Percentiles rank a stretch among this genome's conserved stretches.
Evolutionary conservation across 2,888 invertebrate species (phyloP).

Genomic region (Linnaemya vulpina): DNA sequence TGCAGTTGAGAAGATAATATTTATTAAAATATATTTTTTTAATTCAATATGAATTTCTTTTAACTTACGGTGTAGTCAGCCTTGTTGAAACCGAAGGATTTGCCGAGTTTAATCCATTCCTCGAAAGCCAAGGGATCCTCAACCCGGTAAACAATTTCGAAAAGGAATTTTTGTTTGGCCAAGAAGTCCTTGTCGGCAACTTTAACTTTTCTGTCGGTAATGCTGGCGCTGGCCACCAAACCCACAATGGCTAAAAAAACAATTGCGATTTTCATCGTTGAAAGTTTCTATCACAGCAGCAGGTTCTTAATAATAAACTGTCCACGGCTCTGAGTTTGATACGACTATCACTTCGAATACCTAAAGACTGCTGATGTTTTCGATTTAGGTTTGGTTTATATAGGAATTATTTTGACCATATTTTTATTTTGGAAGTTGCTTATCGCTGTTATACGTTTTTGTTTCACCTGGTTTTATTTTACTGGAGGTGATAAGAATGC

Average conservation of each 20-base stretch:
- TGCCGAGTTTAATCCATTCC: conserved; percentile 73
- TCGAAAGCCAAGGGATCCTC: conserved; percentile 74
- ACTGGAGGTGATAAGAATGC: conserved; percentile 66
- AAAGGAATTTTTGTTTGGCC: no score
- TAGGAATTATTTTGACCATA: conserved; percentile 71
- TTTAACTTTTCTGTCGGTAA: conserved; percentile 54
- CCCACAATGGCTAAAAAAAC: no score
- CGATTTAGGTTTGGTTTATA: neutral
- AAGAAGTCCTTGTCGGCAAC: neutral
- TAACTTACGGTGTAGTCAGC: conserved; percentile 33
- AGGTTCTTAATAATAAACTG: conserved; percentile 68
- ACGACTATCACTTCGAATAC: conserved; percentile 74
- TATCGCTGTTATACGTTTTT: neutral
- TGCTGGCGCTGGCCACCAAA: conserved; percentile 72
- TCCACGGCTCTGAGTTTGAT: conserved; percentile 65
- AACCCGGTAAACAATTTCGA: no score
- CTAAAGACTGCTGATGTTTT: conserved; percentile 75
- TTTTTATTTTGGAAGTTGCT: neutral
- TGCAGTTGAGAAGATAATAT: conserved; percentile 37
- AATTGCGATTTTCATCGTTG: conserved; percentile 77
- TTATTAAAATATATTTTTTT: neutral
- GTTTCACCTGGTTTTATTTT: neutral
- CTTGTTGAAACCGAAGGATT: no score
- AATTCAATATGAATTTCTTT: neutral
- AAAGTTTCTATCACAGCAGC: conserved; percentile 42